phyloP scores from a whole-genome alignment of 64 coral and sea anemone genomes.

The Pocillopora verrucosa region DNA sequence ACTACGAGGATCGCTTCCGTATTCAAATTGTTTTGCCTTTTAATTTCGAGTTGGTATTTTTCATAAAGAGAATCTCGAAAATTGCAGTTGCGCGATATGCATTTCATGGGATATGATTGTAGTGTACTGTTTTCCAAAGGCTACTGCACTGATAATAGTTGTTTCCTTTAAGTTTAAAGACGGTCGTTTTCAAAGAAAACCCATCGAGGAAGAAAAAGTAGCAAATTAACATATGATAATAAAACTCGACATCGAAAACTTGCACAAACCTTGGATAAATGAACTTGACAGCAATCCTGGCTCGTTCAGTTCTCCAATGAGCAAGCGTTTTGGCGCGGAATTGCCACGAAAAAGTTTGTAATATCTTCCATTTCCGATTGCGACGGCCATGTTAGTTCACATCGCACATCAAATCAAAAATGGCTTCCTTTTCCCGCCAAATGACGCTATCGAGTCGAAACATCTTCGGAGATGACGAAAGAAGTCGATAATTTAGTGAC shows the following conservation, averaged over 20 bases:
- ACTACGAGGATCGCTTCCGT: too few species aligned
- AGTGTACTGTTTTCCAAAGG: too few species aligned
- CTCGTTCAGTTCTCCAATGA: slow-evolving; percentile 20
- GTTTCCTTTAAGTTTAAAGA: too few species aligned
- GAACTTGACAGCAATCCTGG: slow-evolving; percentile 13
- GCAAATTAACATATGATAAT: background rate
- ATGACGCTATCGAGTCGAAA: background rate
- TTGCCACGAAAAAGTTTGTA: slow-evolving; percentile 11
- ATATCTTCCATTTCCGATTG: slow-evolving; percentile 28
- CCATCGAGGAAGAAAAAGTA: too few species aligned
- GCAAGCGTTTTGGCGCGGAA: background rate
- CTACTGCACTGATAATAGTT: too few species aligned
- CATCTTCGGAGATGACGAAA: slow-evolving; percentile 11
- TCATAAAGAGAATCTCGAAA: too few species aligned
- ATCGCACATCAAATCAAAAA: background rate
- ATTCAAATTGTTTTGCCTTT: too few species aligned
- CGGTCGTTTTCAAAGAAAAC: too few species aligned
- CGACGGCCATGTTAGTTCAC: background rate
- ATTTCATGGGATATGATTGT: too few species aligned
- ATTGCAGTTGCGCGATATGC: too few species aligned
- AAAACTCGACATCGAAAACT: background rate
- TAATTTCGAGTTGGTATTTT: too few species aligned
- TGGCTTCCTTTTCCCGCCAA: slow-evolving; percentile 32
- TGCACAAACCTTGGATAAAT: slow-evolving; percentile 16
- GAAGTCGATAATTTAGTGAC: background rate